Evolutionary conservation across 2,797 vertebrate genomes (phyloP).

Genomic region (Catostomus latipinnis): DNA sequence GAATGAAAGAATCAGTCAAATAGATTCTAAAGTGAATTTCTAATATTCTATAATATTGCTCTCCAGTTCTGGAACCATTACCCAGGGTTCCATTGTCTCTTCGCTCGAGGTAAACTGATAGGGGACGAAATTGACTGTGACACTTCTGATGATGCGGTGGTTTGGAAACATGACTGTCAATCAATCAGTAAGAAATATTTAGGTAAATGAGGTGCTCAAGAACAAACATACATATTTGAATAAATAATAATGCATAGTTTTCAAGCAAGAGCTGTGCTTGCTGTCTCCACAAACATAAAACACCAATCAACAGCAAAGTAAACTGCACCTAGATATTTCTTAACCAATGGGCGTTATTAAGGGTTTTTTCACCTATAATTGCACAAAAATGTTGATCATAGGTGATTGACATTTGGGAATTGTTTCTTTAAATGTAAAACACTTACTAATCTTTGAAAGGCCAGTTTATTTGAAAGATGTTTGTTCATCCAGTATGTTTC

Average conservation of each 20-base stretch:
- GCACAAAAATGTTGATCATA: not conserved
- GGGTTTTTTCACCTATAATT: not conserved
- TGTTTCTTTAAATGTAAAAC: too few species aligned
- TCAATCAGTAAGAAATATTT: slow-evolving; percentile 36
- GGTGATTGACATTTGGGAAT: too few species aligned
- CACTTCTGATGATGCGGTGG: slow-evolving; percentile 42
- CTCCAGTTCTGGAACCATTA: slow-evolving; percentile 39
- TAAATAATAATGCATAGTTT: slow-evolving; percentile 11
- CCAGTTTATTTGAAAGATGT: too few species aligned
- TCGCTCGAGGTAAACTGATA: slow-evolving; percentile 35
- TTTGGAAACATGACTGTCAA: slow-evolving; percentile 46
- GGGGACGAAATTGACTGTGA: slow-evolving; percentile 46
- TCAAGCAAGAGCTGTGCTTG: not conserved
- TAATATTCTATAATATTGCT: slow-evolving; percentile 50
- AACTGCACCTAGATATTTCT: not conserved
- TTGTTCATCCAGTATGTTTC: too few species aligned
- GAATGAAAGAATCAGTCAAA: slow-evolving; percentile 51
- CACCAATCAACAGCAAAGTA: not conserved
- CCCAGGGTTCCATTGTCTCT: slow-evolving; percentile 29
- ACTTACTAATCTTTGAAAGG: too few species aligned
- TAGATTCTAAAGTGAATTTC: slow-evolving; percentile 53
- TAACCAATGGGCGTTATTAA: not conserved
- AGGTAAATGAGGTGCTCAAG: slow-evolving; percentile 38
- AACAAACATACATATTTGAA: slow-evolving; percentile 38
- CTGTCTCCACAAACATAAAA: not conserved